phyloP scores from a whole-genome alignment of 2,888 invertebrate genomes.

The Nephrotoma appendiculata region DNA sequence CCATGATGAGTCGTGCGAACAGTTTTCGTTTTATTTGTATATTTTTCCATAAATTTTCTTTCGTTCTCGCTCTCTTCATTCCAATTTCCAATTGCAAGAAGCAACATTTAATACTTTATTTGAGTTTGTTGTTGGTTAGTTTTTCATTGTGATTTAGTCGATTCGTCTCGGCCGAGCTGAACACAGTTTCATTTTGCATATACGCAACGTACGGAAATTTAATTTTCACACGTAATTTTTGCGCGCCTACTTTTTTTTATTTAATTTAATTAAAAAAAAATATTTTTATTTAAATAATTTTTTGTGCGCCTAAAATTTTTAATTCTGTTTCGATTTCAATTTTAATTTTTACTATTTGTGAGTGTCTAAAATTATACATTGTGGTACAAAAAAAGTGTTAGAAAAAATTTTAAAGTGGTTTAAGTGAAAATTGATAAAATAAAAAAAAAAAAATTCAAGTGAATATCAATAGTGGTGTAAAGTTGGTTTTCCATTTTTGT shows the following conservation, averaged over 20 bases:
- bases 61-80: neutral
- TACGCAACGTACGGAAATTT: neutral
- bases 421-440: neutral
- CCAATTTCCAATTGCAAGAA: neutral
- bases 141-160: neutral
- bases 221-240: neutral
- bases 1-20: neutral
- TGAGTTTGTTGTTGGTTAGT: neutral
- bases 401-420: neutral
- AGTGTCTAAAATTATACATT: too few species aligned
- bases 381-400: neutral
- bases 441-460: neutral
- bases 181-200: neutral
- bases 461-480: neutral
- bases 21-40: neutral
- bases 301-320: too few species aligned
- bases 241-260: neutral
- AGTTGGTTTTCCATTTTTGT: neutral
- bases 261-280: neutral
- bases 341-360: too few species aligned
- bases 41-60: neutral
- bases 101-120: neutral
- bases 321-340: too few species aligned
- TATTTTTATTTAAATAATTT: neutral
- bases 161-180: neutral